Evolutionary conservation across 2,797 vertebrate genomes (phyloP).

Genomic region (Premnoplex brunnescens): DNA sequence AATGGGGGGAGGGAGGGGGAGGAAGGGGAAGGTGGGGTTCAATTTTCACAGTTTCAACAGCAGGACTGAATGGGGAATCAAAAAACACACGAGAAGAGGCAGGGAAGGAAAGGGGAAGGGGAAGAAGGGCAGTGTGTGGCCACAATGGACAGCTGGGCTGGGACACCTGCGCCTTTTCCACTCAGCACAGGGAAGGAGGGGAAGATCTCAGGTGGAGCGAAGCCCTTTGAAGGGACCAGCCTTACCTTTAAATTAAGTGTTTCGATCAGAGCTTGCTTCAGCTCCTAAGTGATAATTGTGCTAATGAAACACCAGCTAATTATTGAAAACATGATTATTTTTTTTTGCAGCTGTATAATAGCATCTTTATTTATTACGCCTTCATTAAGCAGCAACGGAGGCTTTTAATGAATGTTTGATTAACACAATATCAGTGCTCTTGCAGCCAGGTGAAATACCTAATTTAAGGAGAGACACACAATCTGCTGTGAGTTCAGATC

Average conservation of each 20-base stretch:
- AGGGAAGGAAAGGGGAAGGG: not conserved
- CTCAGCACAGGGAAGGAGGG: not conserved
- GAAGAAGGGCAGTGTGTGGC: not conserved
- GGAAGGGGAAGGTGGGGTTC: conserved; percentile 69
- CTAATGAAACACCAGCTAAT: conserved; percentile 56
- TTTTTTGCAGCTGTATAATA: conserved; percentile 30
- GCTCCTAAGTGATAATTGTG: conserved; percentile 35
- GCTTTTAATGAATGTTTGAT: conserved; percentile 46
- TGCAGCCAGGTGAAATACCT: not conserved
- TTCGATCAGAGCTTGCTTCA: conserved; percentile 20
- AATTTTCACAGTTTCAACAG: conserved; percentile 63
- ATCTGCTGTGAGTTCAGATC: not conserved
- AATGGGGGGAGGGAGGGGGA: conserved; percentile 70
- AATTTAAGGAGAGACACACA: not conserved
- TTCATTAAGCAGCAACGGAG: conserved; percentile 29
- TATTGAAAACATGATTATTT: conserved; percentile 30
- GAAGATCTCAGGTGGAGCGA: not conserved
- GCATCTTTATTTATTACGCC: conserved; percentile 25
- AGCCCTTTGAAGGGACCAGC: not conserved
- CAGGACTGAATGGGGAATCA: conserved; percentile 47
- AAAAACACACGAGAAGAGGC: not conserved
- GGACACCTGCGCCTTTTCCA: not conserved
- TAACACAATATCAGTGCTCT: conserved; percentile 22
- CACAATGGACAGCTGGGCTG: not conserved
- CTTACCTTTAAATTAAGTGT: conserved; percentile 60